These are phyloP conservation scores for Zoroaster sp. DNA, from an alignment of 53 echinoderm and acorn worm genomes.

Conservation along the genomic window DNA sequence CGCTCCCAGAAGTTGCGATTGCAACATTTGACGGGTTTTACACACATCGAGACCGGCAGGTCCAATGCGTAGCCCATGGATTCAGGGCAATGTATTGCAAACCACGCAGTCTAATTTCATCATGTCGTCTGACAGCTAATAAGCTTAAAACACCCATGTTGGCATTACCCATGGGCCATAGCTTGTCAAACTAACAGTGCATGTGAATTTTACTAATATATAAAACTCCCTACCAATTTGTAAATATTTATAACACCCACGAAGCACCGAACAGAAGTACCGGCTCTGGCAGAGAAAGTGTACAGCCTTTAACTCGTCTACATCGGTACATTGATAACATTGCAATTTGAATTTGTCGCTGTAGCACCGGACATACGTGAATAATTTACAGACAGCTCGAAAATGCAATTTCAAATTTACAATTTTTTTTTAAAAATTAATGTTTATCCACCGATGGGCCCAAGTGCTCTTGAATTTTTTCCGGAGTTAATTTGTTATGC, in stretches of 20 bases:
- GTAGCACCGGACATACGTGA: no score
- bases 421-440: no score
- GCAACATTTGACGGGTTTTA: background rate
- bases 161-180: background rate
- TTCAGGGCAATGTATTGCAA: constrained; percentile 14
- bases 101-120: constrained; percentile 30
- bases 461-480: no score
- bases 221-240: background rate
- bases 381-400: no score
- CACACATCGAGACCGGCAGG: background rate
- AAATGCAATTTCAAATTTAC: no score
- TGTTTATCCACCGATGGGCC: no score
- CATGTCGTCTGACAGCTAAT: constrained; percentile 45
- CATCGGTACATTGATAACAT: no score
- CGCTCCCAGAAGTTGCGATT: background rate
- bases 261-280: background rate
- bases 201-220: background rate
- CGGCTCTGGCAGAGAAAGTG: no score
- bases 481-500: no score
- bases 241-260: constrained; percentile 37
- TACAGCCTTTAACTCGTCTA: no score
- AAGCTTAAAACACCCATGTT: constrained; percentile 37
- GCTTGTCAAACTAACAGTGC: background rate
- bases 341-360: no score
- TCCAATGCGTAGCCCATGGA: background rate